phyloP scores from a whole-genome alignment of 2,797 vertebrate species.

The Crypturellus tataupa region DNA sequence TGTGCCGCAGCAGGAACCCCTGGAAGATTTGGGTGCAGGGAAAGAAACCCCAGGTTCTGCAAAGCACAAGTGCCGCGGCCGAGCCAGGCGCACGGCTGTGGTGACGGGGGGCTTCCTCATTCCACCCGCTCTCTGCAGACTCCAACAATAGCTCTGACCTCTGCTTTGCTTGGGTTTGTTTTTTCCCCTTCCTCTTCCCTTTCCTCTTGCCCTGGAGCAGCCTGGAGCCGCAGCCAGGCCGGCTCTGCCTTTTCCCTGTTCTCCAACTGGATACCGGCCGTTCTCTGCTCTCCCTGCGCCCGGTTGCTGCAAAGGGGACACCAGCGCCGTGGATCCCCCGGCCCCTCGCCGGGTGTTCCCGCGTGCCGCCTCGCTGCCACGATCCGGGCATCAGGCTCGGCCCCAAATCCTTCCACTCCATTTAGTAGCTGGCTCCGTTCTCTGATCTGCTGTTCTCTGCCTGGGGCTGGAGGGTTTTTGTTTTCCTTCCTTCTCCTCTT shows the following conservation, averaged over 20 bases:
- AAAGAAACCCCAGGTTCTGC: not conserved
- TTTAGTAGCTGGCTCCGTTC: not conserved
- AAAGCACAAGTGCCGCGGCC: rapidly evolving
- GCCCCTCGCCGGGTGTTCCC: too few species aligned
- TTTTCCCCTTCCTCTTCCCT: not conserved
- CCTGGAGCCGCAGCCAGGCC: not conserved
- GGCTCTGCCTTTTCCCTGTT: not conserved
- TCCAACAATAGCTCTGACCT: not conserved
- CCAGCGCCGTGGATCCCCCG: too few species aligned
- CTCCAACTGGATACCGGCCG: too few species aligned
- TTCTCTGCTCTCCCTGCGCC: too few species aligned
- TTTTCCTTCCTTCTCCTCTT: not conserved
- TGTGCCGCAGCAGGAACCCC: not conserved
- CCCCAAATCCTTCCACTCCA: not conserved
- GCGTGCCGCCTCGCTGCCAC: rapidly evolving
- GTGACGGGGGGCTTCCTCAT: not conserved
- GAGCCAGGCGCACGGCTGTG: not conserved
- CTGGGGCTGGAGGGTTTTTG: not conserved
- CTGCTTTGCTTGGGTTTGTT: too few species aligned
- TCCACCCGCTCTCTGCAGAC: not conserved
- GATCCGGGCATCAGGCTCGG: not conserved
- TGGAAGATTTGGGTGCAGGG: not conserved
- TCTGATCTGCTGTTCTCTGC: not conserved
- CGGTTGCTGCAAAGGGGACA: too few species aligned
- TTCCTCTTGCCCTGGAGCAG: not conserved